phyloP scores from a whole-genome alignment of 2,113 vertebrate species.

The Ploceus nigricollis region DNA sequence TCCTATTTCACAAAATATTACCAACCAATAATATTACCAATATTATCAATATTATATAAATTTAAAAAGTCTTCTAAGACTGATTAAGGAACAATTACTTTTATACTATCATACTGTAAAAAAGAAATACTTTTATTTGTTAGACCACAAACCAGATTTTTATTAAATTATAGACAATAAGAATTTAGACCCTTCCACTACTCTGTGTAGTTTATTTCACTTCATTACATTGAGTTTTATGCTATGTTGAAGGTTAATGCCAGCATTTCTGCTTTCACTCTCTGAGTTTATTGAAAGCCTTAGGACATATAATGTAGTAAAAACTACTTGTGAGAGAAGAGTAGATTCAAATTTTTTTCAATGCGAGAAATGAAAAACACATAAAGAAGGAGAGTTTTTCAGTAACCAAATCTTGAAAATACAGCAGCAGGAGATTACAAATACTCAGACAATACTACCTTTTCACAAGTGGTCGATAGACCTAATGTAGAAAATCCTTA shows the following conservation, averaged over 20 bases:
- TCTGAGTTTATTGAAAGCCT: constrained; percentile 42
- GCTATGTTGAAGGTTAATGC: constrained; percentile 11
- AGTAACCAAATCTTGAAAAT: neutral
- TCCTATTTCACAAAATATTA: neutral
- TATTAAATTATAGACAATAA: neutral
- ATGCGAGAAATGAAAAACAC: neutral
- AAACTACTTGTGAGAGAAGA: neutral
- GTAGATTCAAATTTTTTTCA: neutral
- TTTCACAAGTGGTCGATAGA: neutral
- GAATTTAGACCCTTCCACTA: neutral
- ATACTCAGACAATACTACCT: neutral
- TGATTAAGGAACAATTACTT: neutral
- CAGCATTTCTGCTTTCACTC: neutral
- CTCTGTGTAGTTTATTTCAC: neutral
- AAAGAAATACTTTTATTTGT: neutral
- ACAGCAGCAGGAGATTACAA: neutral
- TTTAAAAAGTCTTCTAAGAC: neutral
- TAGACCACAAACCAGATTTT: neutral
- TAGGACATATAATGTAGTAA: constrained; percentile 21
- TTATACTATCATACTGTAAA: neutral
- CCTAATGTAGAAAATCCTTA: neutral
- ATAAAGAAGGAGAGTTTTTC: neutral
- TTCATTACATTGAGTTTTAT: neutral
- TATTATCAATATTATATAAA: neutral
- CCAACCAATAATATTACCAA: neutral